Conservation (phyloP, 2,888 invertebrate species). For the Globia sparganii region DNA sequence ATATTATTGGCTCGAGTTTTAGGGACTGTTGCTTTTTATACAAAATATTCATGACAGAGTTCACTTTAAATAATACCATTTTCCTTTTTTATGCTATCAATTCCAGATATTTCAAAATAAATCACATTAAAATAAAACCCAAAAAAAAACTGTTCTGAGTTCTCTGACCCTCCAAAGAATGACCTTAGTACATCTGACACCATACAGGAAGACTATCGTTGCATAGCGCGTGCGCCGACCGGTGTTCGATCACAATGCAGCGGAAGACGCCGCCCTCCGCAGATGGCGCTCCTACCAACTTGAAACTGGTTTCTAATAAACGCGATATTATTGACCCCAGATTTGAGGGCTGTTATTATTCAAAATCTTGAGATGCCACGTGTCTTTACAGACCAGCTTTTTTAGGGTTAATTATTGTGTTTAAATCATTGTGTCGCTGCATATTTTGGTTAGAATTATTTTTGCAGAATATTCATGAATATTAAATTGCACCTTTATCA, state of each 20-base stretch:
- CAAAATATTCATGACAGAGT: neutral
- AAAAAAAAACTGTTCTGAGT: slow-evolving; percentile 42
- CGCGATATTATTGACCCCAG: slow-evolving; percentile 84
- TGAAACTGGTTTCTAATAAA: slow-evolving; percentile 79
- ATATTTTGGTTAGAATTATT: slow-evolving; percentile 8
- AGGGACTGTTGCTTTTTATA: slow-evolving; percentile 10
- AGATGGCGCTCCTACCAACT: slow-evolving; percentile 82
- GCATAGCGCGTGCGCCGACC: slow-evolving; percentile 86
- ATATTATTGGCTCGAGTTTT: slow-evolving; percentile 41
- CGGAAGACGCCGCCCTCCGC: slow-evolving; percentile 88
- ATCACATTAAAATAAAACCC: neutral
- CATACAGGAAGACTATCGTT: slow-evolving; percentile 65
- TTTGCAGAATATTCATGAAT: slow-evolving; percentile 10
- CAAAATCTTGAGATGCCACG: slow-evolving; percentile 71
- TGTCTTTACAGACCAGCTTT: slow-evolving; percentile 63
- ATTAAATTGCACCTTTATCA: neutral
- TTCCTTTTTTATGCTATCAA: neutral
- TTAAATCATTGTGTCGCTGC: slow-evolving; percentile 31
- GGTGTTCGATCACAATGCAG: slow-evolving; percentile 85
- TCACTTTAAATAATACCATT: neutral
- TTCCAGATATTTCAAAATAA: neutral
- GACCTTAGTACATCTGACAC: slow-evolving; percentile 67
- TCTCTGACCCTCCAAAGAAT: slow-evolving; percentile 61
- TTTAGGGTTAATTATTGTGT: slow-evolving; percentile 53
- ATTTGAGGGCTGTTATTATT: slow-evolving; percentile 69